Evolutionary conservation across 2,797 vertebrate genomes (phyloP), one percentile per base, ranked within the genome.

Genomic region (Perodicticus potto): DNA sequence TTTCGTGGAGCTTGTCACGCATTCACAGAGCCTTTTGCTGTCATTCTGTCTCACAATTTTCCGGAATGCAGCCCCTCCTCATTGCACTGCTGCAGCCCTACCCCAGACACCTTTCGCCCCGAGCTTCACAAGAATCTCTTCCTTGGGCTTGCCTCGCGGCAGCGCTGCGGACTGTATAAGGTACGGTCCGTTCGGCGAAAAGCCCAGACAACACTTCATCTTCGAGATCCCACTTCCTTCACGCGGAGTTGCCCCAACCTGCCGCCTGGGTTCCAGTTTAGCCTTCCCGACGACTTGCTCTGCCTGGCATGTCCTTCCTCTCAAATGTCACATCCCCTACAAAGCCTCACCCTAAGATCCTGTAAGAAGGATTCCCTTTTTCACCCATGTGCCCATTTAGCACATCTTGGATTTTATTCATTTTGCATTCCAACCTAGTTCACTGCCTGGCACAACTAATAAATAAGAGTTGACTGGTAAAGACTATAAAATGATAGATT

Each of bases 311-410:
- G 89, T 43, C 89, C 88, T 92, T 93, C 80, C 55, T 94, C 43
- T 92, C 93, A 93, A 96, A 93, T 93, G 89, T 95, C 91, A 93
- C 92, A 88, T 84, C 78, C 57, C 61, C 70, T 69, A 7, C 43
- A 90, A 96, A 96, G 83, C 78, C 82, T 93, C 92, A 86, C 76
- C 69, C 83, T 94, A 91, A 92, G 82, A 72, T 80, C 86, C 65
- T 69, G 80, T 94, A 94, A 88, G 87, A 92, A 94, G 22, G n/a
- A 86, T 34, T 88, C 73, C 72, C 72, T 69, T 84, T 83, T 93
- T 95, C 43, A 91, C 80, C 72, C 76, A 77, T 76, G 27, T 91
- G 81, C 84, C 57, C 78, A 2, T 82, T 90, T 73, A 95, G 92
- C 74, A 59, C 83, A 69, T 86, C 77, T 95, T 57, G 74, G 89